Percentiles rank a stretch among this genome's conserved stretches.
Conservation (phyloP, 2,888 invertebrate genomes). For the Mylabris sibirica region DNA sequence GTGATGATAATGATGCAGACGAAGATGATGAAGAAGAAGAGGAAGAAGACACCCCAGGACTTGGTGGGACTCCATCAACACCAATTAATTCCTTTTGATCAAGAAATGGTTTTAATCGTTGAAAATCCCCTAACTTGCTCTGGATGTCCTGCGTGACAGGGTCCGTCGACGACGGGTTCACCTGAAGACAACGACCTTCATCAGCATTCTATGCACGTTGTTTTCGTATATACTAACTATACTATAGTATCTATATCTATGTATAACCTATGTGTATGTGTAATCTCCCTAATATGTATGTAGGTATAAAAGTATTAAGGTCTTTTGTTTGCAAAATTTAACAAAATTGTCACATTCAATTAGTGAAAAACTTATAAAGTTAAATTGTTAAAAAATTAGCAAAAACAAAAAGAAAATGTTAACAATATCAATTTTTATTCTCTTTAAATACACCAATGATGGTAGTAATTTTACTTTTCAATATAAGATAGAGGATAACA, state of each 20-base stretch:
- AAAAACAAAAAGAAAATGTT: neutral
- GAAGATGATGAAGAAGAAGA: slow-evolving; percentile 46
- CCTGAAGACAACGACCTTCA: slow-evolving; percentile 62
- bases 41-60: slow-evolving; percentile 64
- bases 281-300: neutral
- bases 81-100: slow-evolving; percentile 72
- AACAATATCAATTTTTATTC: neutral
- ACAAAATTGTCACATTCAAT: neutral
- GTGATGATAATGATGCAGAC: slow-evolving; percentile 47
- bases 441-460: neutral
- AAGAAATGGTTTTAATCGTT: slow-evolving; percentile 71
- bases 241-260: neutral
- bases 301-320: neutral
- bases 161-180: slow-evolving; percentile 69
- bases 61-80: slow-evolving; percentile 74
- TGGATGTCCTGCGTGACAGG: slow-evolving; percentile 75
- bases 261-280: neutral
- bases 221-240: neutral
- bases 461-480: slow-evolving; percentile 1
- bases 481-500: neutral
- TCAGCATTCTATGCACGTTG: slow-evolving; percentile 34
- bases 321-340: neutral
- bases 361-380: neutral
- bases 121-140: slow-evolving; percentile 75
- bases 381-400: neutral